Conservation (phyloP, 2,113 vertebrate genomes). For the Dicerorhinus sumatrensis region DNA sequence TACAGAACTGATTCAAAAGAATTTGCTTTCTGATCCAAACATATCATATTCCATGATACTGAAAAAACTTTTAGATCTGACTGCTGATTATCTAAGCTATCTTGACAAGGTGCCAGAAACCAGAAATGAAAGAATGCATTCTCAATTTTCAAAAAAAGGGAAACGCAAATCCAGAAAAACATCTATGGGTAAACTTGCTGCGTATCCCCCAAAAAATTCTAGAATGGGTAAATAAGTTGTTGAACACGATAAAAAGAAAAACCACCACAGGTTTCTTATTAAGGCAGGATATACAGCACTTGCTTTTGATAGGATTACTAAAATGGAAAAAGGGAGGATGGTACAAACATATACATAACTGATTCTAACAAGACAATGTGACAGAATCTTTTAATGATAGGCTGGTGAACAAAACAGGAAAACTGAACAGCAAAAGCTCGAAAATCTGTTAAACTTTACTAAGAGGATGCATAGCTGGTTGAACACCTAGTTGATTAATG, state of each 20-base stretch:
- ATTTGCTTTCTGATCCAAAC: constrained; percentile 48
- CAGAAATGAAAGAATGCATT: constrained; percentile 52
- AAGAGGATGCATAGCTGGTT: not conserved
- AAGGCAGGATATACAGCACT: not conserved
- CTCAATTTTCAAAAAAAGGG: not conserved
- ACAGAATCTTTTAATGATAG: constrained; percentile 48
- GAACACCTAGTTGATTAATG: constrained; percentile 44
- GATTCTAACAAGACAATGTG: constrained; percentile 36
- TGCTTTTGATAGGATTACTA: constrained; percentile 30
- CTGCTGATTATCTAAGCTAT: constrained; percentile 30
- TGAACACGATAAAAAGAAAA: constrained; percentile 25
- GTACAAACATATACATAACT: not conserved
- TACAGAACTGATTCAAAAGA: constrained; percentile 42
- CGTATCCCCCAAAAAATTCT: not conserved
- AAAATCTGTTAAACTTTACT: constrained; percentile 58
- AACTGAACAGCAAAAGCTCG: constrained; percentile 40
- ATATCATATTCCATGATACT: not conserved
- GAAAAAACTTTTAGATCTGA: constrained; percentile 52
- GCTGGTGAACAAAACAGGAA: constrained; percentile 2
- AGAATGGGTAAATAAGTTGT: not conserved
- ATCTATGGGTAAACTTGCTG: not conserved
- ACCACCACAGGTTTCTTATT: not conserved
- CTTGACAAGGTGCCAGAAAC: constrained; percentile 28
- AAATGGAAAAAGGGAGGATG: constrained; percentile 11
- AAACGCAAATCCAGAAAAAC: not conserved